A percentile compares a stretch with the other conserved stretches of the same genome.
These are phyloP conservation scores for Gnatocerus cornutus DNA, from an alignment of 2,888 invertebrate species.

Conservation along the genomic window DNA sequence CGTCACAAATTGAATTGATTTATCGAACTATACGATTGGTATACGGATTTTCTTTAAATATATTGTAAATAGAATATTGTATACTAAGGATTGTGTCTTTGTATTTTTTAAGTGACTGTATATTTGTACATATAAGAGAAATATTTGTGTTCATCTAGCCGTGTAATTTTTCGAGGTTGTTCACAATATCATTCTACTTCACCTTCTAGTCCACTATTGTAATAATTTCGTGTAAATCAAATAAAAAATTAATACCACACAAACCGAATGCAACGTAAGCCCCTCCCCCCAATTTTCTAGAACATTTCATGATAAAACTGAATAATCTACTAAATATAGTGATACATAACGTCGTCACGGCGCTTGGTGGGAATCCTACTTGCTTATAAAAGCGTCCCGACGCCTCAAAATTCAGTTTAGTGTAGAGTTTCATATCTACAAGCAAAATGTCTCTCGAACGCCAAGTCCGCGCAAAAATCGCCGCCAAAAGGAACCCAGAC, in stretches of 20 bases:
- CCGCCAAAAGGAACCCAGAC: slow-evolving; percentile 86
- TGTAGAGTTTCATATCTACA: slow-evolving; percentile 47
- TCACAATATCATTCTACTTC: slow-evolving; percentile 48
- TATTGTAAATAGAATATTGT: slow-evolving; percentile 49
- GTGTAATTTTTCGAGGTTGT: slow-evolving; percentile 49
- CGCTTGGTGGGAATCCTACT: slow-evolving; percentile 48
- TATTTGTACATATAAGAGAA: slow-evolving; percentile 55
- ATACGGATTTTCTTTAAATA: slow-evolving; percentile 57
- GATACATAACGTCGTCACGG: slow-evolving; percentile 50
- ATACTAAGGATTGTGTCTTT: slow-evolving; percentile 54
- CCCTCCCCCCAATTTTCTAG: slow-evolving; percentile 44
- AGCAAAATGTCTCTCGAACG: slow-evolving; percentile 91
- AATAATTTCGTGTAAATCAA: slow-evolving; percentile 60
- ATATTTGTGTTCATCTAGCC: slow-evolving; percentile 50
- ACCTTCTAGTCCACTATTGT: slow-evolving; percentile 62
- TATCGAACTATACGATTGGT: slow-evolving; percentile 61
- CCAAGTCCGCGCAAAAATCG: slow-evolving; percentile 93
- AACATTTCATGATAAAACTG: slow-evolving; percentile 59
- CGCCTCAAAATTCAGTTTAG: slow-evolving; percentile 50
- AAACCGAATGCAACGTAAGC: background rate
- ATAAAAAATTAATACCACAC: slow-evolving; percentile 34
- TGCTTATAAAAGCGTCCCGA: slow-evolving; percentile 68
- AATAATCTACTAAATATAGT: slow-evolving; percentile 70
- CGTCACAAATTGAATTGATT: slow-evolving; percentile 54
- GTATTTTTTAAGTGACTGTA: slow-evolving; percentile 53